These are phyloP conservation scores for Coenonympha arcania DNA, from an alignment of 2,888 invertebrate genomes.

Conservation along the genomic window DNA sequence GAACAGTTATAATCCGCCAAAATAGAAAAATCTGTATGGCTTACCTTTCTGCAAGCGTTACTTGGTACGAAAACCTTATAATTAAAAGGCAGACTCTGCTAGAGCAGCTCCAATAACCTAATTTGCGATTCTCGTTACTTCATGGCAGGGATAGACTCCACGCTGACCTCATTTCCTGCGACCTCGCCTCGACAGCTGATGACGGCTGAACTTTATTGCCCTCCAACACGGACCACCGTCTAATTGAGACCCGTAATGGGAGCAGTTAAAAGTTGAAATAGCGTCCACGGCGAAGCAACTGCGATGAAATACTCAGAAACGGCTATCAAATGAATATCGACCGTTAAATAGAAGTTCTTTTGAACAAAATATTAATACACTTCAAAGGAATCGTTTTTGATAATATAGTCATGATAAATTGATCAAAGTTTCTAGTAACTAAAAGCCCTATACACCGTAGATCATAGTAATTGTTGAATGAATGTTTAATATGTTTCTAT, in stretches of 20 bases:
- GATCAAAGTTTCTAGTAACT: too few relatives aligned
- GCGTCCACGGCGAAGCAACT: background rate
- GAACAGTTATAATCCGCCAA: too few relatives aligned
- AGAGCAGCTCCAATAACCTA: too few relatives aligned
- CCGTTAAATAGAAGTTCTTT: background rate
- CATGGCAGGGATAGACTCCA: background rate
- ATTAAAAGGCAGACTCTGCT: too few relatives aligned
- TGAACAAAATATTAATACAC: background rate
- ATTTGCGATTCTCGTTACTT: background rate
- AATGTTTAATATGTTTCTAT: too few relatives aligned
- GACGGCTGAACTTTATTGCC: conserved; percentile 6
- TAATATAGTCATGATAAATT: too few relatives aligned
- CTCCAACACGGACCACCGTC: background rate
- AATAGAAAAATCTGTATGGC: too few relatives aligned
- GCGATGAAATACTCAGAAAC: background rate
- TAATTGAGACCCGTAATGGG: background rate
- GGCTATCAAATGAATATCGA: background rate
- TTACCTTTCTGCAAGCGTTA: too few relatives aligned
- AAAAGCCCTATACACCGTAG: too few relatives aligned
- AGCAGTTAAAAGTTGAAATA: background rate
- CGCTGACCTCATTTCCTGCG: conserved; percentile 4
- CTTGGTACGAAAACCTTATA: too few relatives aligned
- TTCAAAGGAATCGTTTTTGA: background rate
- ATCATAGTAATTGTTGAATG: too few relatives aligned
- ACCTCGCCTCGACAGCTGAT: background rate